A percentile compares a stretch with the other conserved stretches of the same genome.
Evolutionary conservation across 2,797 vertebrate genomes (phyloP).

Genomic region (Denticeps clupeoides): DNA sequence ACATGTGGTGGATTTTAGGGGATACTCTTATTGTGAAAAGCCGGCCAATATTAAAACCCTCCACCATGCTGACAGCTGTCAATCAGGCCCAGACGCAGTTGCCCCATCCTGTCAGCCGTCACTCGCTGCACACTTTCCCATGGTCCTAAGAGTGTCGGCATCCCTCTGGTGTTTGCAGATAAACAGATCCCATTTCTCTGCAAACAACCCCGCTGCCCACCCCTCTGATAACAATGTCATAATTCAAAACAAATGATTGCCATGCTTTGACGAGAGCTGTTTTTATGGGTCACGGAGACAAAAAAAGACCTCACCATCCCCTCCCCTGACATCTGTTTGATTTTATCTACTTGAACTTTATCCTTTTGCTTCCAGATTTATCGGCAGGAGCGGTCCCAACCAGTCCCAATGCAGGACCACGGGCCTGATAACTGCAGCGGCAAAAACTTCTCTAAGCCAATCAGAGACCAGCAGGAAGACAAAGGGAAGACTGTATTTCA

Average conservation of each 20-base stretch:
- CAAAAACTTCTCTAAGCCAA: too few relatives aligned
- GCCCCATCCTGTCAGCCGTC: constrained; percentile 58
- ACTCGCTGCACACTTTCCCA: constrained; percentile 74
- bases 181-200: constrained; percentile 98
- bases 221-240: constrained; percentile 98
- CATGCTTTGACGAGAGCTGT: constrained; percentile 97
- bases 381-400: constrained; percentile 58
- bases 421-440: too few relatives aligned
- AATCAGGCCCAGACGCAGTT: constrained; percentile 69
- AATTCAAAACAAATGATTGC: constrained; percentile 99
- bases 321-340: constrained; percentile 93
- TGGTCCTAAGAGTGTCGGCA: constrained; percentile 63
- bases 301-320: constrained; percentile 9
- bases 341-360: constrained; percentile 99
- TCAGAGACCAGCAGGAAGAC: too few relatives aligned
- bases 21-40: not conserved
- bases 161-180: constrained; percentile 87
- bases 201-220: constrained; percentile 75
- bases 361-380: constrained; percentile 74
- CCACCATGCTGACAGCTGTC: constrained; percentile 72
- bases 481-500: too few relatives aligned
- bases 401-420: too few relatives aligned
- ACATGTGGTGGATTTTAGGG: not conserved
- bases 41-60: not conserved
- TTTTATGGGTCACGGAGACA: constrained; percentile 96